A percentile compares a stretch with the other conserved stretches of the same genome.
Conservation (phyloP, 2,888 invertebrate genomes). For the Epirrita christyi region DNA sequence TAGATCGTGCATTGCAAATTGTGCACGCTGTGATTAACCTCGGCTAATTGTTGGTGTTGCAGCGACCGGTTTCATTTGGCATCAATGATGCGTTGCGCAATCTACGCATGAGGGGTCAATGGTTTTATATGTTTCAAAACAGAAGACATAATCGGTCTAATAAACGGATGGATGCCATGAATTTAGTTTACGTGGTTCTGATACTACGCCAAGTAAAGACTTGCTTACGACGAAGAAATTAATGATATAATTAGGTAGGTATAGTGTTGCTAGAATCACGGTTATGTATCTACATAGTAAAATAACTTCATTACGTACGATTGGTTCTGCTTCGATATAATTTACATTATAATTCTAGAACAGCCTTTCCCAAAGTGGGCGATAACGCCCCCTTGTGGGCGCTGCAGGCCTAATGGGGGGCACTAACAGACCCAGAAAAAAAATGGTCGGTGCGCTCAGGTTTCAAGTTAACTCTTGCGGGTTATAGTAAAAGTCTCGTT, state of each 20-base stretch:
- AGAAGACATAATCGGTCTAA: too few relatives aligned
- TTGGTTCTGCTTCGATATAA: constrained; percentile 17
- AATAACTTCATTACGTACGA: constrained; percentile 10
- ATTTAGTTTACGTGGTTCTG: constrained; percentile 14
- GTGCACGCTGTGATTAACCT: constrained; percentile 23
- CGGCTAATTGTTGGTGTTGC: constrained; percentile 21
- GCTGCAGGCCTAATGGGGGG: too few relatives aligned
- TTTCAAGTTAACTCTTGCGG: too few relatives aligned
- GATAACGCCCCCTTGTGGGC: too few relatives aligned
- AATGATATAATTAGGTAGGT: not conserved
- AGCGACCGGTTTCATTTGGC: constrained; percentile 24
- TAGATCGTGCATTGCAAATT: constrained; percentile 27
- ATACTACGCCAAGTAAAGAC: constrained; percentile 5
- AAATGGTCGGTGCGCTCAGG: too few relatives aligned
- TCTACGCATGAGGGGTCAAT: constrained; percentile 14
- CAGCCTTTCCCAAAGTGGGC: too few relatives aligned
- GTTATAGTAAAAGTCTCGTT: too few relatives aligned
- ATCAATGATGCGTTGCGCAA: constrained; percentile 25
- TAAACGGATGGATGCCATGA: constrained; percentile 6
- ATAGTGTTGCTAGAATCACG: not conserved
- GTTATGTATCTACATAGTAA: too few relatives aligned
- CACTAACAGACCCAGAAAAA: too few relatives aligned
- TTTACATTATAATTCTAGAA: constrained; percentile 8
- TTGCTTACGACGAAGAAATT: not conserved
- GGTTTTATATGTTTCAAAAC: constrained; percentile 20